Base-by-base conservation (phyloP, 2,797 vertebrate genomes). In the Leptatherina wallacei region DNA sequence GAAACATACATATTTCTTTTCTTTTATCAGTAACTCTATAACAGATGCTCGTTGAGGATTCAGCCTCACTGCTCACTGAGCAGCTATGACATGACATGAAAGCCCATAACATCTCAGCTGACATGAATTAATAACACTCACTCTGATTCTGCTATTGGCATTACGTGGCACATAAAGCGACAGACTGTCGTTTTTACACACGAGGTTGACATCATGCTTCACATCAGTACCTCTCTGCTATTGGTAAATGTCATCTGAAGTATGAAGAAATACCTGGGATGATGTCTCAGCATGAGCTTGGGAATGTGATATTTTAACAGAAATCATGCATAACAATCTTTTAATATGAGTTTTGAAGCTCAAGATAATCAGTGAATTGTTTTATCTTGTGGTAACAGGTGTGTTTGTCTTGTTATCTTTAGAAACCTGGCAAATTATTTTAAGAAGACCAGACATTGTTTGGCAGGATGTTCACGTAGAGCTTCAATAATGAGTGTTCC, bases 11-110 rank as follows among this genome's bases (percentile, higher is more conserved):
- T 16, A 4, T 47, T 22, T 29, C 30, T 56, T 61, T 52, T 33
- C 51, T 66, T 47, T 65, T 33, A 44, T 40, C 14, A 6, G 7
- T 51, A 20, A 65, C 52, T 44, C 29, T 9, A 22, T 51, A 22
- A 70, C 20, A 10, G 14, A 47, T 54, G n/a, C 27, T 27, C 3
- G 29, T 6, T 60, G 24, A 61, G 61, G 8, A 68, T 27, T 40
- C 49, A 11, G 27, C 49, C n/a, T 65, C 20, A 2, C 42, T 38
- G 49, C 44, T 30, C 16, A 66, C 71, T 58, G 52, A 66, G 33
- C 32, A 30, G 57, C 42, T 18, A 65, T 65, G 61, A 56, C 40
- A 63, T 35, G 40, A 61, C 36, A 59, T 69, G 59, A 29, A 70
- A 63, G 58, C 12, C n/a, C 24, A 35, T 40, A 69, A 60, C 18